phyloP scores from a whole-genome alignment of 2,797 vertebrate species.

The Arnoldichthys spilopterus region DNA sequence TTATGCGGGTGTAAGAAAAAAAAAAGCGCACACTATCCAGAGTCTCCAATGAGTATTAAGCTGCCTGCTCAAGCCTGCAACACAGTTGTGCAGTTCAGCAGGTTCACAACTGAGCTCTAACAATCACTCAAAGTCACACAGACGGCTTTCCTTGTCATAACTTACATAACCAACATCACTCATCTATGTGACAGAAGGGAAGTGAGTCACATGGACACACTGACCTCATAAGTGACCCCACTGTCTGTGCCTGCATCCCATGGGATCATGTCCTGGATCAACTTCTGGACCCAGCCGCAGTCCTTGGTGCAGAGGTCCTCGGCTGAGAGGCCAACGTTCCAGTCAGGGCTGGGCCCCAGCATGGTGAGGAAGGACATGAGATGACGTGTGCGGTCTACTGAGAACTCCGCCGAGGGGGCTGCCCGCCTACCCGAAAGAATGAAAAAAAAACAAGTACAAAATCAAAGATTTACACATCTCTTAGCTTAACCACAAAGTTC shows the following conservation, averaged over 20 bases:
- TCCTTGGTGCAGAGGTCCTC: slow-evolving; percentile 98
- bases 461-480: no score
- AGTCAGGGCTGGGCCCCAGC: slow-evolving; percentile 96
- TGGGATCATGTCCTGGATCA: slow-evolving; percentile 94
- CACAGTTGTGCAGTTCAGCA: slow-evolving; percentile 53
- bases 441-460: not conserved
- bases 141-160: not conserved
- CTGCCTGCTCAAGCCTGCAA: slow-evolving; percentile 15
- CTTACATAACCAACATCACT: not conserved
- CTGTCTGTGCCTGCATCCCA: slow-evolving; percentile 98
- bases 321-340: slow-evolving; percentile 95
- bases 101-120: slow-evolving; percentile 52
- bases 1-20: not conserved
- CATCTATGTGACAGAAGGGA: not conserved
- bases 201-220: not conserved
- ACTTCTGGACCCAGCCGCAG: slow-evolving; percentile 95
- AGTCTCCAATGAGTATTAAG: not conserved
- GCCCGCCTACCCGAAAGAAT: slow-evolving; percentile 80
- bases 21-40: not conserved
- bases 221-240: slow-evolving; percentile 93
- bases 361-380: slow-evolving; percentile 98
- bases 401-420: slow-evolving; percentile 97
- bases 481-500: no score
- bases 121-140: slow-evolving; percentile 58
- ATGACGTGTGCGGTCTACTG: slow-evolving; percentile 92